Evolutionary conservation across 2,113 vertebrate genomes (phyloP), one percentile per base, ranked within the genome.

Genomic region (Phyllostomus discolor): DNA sequence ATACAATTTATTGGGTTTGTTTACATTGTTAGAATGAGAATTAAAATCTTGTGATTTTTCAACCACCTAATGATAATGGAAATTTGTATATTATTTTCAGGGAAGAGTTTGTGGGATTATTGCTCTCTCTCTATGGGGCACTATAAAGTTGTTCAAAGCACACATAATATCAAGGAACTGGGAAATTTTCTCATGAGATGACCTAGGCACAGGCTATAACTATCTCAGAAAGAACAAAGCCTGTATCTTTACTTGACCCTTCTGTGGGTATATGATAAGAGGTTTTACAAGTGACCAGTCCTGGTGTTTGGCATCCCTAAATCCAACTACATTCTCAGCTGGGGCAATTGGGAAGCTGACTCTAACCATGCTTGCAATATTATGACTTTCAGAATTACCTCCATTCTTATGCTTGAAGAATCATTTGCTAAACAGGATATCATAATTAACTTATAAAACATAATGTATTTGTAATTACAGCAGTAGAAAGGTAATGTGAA

Each of bases 21-120:
- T 88, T 92, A 78, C 14, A 54, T 50, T 95, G 41, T 92, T 75
- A 83, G 7, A 89, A 19, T 94, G 26, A 89, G 3, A 3, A 82
- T 90, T 35, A 95, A 69, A 83, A 80, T 88, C 78, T 82, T 69
- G 31, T 92, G 78, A 91, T 22, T 88, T 88, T 96, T 85, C 67
- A 88, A 24, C 50, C 80, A 46, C 41, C 16, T 90, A 54, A 24
- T 11, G 38, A 1, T 76, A 81, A 69, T 67, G 3, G 24, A 94
- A 84, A 52, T 57, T 26, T 91, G 4, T 85, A 19, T 73, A 38
- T 90, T 64, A 69, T 87, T 64, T 75, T 92, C 16, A 87, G 73
- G 48, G 79, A 33, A 82, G 5, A 12, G 2, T 88, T 70, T 91
- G 9, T 75, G 35, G 19, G 52, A 78, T 41, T 85, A 78, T 31